Percentiles rank a stretch among this genome's conserved stretches.
Evolutionary conservation across 2,113 vertebrate genomes (phyloP).

Genomic region (Piaya cayana): DNA sequence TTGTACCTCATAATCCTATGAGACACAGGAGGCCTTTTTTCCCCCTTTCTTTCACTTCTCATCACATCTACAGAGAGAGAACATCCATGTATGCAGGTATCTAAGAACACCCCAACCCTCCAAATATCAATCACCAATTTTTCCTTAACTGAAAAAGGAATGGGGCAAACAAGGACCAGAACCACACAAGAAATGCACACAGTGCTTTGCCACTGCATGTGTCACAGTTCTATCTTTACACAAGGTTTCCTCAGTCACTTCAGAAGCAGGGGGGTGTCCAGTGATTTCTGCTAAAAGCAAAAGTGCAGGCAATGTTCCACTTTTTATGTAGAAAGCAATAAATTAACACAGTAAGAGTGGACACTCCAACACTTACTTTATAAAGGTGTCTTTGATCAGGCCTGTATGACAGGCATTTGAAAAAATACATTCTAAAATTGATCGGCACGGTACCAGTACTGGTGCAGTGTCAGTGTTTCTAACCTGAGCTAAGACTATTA

Average conservation of each 20-base stretch:
- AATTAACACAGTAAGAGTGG: neutral
- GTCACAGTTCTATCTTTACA: neutral
- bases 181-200: neutral
- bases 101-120: neutral
- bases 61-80: neutral
- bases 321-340: neutral
- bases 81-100: neutral
- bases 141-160: neutral
- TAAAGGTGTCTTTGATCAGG: neutral
- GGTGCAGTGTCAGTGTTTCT: neutral
- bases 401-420: neutral
- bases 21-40: neutral
- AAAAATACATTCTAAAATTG: neutral
- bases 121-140: neutral
- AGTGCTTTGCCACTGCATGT: neutral
- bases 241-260: neutral
- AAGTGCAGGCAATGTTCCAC: neutral
- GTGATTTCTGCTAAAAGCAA: neutral
- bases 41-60: neutral
- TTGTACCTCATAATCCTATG: neutral
- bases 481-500: neutral
- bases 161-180: neutral
- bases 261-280: neutral
- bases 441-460: neutral
- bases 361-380: neutral